phyloP scores from a whole-genome alignment of 2,888 invertebrate genomes.

The Miltochrista miniata region DNA sequence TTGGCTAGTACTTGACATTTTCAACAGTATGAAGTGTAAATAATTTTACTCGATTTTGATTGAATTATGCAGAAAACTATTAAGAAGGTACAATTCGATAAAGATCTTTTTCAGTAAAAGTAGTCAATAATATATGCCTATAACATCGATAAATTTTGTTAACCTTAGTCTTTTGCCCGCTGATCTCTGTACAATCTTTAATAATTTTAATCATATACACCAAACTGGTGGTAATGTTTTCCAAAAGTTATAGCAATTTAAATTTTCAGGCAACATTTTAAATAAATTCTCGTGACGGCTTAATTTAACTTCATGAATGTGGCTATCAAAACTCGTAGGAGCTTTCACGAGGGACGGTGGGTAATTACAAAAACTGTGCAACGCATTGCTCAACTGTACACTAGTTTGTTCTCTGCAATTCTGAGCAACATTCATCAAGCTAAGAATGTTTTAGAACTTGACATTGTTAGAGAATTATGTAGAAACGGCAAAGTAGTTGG shows the following conservation, averaged over 20 bases:
- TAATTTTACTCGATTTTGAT: no score
- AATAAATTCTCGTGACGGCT: constrained; percentile 30
- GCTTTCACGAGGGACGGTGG: constrained; percentile 35
- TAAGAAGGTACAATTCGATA: no score
- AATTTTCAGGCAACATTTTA: constrained; percentile 19
- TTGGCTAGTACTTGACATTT: no score
- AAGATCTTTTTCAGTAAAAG: no score
- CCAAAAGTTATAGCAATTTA: constrained; percentile 25
- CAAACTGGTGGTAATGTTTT: constrained; percentile 6
- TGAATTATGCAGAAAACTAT: no score
- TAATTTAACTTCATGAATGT: constrained; percentile 39
- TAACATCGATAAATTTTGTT: no score
- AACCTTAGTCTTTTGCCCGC: background rate
- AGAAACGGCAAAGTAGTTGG: no score
- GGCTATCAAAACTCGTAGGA: constrained; percentile 39
- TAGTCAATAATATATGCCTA: no score
- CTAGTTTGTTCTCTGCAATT: constrained; percentile 1
- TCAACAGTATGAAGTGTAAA: no score
- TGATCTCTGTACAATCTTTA: background rate
- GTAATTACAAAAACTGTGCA: constrained; percentile 37
- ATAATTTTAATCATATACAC: constrained; percentile 5
- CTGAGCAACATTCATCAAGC: constrained; percentile 1
- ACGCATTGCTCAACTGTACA: constrained; percentile 5
- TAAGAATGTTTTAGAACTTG: constrained; percentile 1
- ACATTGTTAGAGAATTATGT: background rate